phyloP scores from a whole-genome alignment of 2,888 invertebrate genomes.

The Brachypalpus laphriformis region DNA sequence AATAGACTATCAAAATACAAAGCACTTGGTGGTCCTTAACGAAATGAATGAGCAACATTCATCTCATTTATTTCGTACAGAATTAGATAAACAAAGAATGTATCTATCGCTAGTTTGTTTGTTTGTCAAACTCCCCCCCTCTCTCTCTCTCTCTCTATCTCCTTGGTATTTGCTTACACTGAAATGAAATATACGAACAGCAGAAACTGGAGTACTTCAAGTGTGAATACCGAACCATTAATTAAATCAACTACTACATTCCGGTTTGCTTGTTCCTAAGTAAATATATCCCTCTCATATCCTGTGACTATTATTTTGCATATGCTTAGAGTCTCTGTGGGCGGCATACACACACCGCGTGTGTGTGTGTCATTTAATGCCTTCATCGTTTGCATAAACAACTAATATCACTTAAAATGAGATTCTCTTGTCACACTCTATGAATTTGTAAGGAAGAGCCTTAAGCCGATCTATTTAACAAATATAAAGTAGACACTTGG shows the following conservation, averaged over 20 bases:
- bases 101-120: background rate
- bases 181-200: background rate
- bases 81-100: background rate
- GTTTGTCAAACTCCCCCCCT: background rate
- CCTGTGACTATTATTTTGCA: background rate
- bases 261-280: background rate
- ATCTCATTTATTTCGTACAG: background rate
- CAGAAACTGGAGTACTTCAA: background rate
- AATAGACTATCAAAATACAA: background rate
- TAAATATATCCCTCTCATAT: background rate
- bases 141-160: too few species aligned
- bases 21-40: background rate
- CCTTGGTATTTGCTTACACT: background rate
- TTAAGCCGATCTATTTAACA: background rate
- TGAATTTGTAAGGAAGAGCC: too few species aligned
- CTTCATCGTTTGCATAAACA: background rate
- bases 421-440: background rate
- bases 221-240: constrained; percentile 10
- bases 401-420: constrained; percentile 2
- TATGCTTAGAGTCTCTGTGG: background rate
- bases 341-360: background rate
- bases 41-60: background rate
- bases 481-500: too few species aligned
- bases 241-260: constrained; percentile 1
- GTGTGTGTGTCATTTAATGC: background rate